Evolutionary conservation across 2,888 invertebrate species (phyloP), one percentile per base, ranked within the genome.

Genomic region (Clunio marinus): DNA sequence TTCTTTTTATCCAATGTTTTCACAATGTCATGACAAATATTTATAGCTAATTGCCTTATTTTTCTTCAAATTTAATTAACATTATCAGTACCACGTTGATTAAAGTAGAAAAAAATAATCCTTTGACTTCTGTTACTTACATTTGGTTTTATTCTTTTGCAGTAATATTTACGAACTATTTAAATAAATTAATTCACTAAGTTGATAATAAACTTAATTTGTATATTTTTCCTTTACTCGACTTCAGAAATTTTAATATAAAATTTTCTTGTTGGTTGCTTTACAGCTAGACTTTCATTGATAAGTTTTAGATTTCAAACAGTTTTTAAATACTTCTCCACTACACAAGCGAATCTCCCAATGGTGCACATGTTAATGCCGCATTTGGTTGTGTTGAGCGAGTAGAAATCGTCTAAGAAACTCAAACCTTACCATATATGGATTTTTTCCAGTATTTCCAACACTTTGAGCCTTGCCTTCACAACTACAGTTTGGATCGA

Each of bases 381-480:
- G 63, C 45, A 8, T 8, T 27, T 13, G 3, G 63, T 63, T 15
- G 63, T 63, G 37, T 45, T 45, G 63, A 63, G 45, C 46, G 28
- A 25, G 46, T 45, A 59, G n/a, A 63, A 63, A 63, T 63, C n/a
- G 13, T 63, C 37, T 37, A 63, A 63, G 63, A 63, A 63, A 63
- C 25, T 51, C 51, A 15, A 63, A 63, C 63, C 22, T 63, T 41
- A 63, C 63, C 63, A 63, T 63, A 63, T 63, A 63, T 63, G 63
- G 63, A 62, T 45, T 41, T 63, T 63, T 63, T 63, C 63, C 63
- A 63, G 63, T 63, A 63, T 63, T 63, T 63, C 63, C 63, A 63
- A 63, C 46, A 63, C 60, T 20, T 20, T 63, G 25, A 28, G 37
- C 51, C 51, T 51, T 51, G 63, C 46, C 28, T 62, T 46, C 25